Evolutionary conservation across 2,888 invertebrate genomes (phyloP).

Genomic region (Trichogramma dendrolimi): DNA sequence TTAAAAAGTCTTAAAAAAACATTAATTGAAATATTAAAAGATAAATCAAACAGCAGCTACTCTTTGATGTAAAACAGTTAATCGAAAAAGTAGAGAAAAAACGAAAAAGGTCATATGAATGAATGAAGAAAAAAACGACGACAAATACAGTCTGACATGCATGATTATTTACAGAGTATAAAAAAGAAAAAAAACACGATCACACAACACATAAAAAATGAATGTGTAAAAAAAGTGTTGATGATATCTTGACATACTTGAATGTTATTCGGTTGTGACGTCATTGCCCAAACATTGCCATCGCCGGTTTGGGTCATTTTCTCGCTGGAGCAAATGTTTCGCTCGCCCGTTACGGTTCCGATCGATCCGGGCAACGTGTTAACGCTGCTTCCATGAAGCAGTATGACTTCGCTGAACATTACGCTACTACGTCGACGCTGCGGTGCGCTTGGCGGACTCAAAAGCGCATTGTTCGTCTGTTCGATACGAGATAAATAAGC

Average conservation of each 20-base stretch:
- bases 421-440: constrained; percentile 73
- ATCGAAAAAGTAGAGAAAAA: no score
- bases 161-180: no score
- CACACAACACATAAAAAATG: not conserved
- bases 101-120: no score
- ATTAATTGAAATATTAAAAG: no score
- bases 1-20: no score
- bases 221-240: constrained; percentile 1
- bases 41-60: no score
- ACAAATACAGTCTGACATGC: no score
- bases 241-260: constrained; percentile 38
- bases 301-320: constrained; percentile 85
- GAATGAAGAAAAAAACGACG: no score
- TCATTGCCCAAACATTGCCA: constrained; percentile 63
- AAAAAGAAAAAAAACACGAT: not conserved
- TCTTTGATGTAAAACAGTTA: no score
- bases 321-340: constrained; percentile 74
- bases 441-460: constrained; percentile 71
- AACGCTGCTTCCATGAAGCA: constrained; percentile 63
- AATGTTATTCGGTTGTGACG: constrained; percentile 42
- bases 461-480: constrained; percentile 52
- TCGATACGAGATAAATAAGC: not conserved
- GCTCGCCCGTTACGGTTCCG: constrained; percentile 51
- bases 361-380: constrained; percentile 44
- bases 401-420: constrained; percentile 83